These are phyloP conservation scores for Azorinus chamasolen DNA, from an alignment of 2,888 invertebrate genomes.

Conservation along the genomic window DNA sequence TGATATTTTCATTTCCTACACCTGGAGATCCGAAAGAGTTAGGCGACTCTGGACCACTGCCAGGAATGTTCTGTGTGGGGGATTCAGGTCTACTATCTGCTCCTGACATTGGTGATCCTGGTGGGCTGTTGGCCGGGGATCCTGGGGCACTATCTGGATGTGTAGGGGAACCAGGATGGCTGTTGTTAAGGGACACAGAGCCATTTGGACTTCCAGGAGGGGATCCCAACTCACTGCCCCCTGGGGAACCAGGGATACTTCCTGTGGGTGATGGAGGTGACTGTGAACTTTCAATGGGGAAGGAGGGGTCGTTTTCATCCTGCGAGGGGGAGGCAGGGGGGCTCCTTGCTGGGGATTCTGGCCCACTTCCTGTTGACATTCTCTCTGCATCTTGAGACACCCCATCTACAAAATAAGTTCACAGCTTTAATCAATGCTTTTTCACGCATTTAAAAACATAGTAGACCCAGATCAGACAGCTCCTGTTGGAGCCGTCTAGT, in stretches of 20 bases:
- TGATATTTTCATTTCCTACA: not conserved
- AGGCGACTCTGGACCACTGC: slow-evolving; percentile 44
- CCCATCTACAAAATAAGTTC: not conserved
- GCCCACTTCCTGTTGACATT: slow-evolving; percentile 38
- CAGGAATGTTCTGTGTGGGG: not conserved
- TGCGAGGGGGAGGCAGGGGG: slow-evolving; percentile 32
- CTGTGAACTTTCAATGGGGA: slow-evolving; percentile 10
- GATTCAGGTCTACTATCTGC: slow-evolving; percentile 6
- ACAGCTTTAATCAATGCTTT: no score
- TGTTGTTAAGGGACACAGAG: slow-evolving; percentile 52
- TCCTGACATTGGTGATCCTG: slow-evolving; percentile 15
- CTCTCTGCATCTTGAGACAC: slow-evolving; percentile 13
- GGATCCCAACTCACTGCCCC: slow-evolving; percentile 17
- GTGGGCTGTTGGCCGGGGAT: slow-evolving; percentile 11
- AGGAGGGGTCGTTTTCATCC: slow-evolving; percentile 38
- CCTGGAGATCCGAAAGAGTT: not conserved
- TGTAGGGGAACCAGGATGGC: slow-evolving; percentile 55
- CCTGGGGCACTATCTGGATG: slow-evolving; percentile 41
- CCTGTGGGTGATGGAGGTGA: slow-evolving; percentile 25
- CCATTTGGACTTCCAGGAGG: slow-evolving; percentile 5
- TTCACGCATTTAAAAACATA: no score
- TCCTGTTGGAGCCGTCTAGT: no score
- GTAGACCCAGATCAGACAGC: no score
- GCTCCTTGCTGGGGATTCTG: slow-evolving; percentile 16
- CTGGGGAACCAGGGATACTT: slow-evolving; percentile 23